These are phyloP conservation scores for Tiliacea citrago DNA, from an alignment of 2,888 invertebrate genomes.

Conservation along the genomic window DNA sequence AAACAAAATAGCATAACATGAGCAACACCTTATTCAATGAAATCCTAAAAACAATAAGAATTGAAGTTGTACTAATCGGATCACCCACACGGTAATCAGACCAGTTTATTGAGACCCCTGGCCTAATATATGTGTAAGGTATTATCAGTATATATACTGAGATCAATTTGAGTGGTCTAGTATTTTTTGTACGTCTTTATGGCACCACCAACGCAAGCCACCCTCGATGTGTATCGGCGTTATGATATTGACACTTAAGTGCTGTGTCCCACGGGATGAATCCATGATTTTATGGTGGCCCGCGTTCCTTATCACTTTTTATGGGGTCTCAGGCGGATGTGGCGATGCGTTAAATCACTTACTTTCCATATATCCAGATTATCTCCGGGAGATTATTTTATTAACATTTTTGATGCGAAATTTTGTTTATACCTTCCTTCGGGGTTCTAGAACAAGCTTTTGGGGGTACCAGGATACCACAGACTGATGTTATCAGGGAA, in stretches of 20 bases:
- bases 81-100: constrained; percentile 51
- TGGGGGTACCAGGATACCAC: not conserved
- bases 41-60: constrained; percentile 27
- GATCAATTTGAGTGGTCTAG: constrained; percentile 64
- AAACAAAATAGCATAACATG: constrained; percentile 9
- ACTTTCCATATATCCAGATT: constrained; percentile 62
- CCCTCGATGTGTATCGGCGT: constrained; percentile 67
- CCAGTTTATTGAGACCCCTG: constrained; percentile 40
- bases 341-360: constrained; percentile 63
- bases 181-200: constrained; percentile 68
- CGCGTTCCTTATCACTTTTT: constrained; percentile 80
- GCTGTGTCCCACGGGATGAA: constrained; percentile 74
- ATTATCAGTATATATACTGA: constrained; percentile 28
- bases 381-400: constrained; percentile 51
- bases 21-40: not conserved
- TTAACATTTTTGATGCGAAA: constrained; percentile 52
- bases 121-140: constrained; percentile 21
- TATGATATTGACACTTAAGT: constrained; percentile 79
- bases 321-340: constrained; percentile 70
- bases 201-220: constrained; percentile 76
- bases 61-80: constrained; percentile 15
- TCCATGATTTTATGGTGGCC: constrained; percentile 79
- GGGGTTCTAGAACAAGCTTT: not conserved
- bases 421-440: constrained; percentile 2
- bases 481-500: not conserved